Evolutionary conservation across 2,888 invertebrate species (phyloP).

Genomic region (Aporophyla nigra): DNA sequence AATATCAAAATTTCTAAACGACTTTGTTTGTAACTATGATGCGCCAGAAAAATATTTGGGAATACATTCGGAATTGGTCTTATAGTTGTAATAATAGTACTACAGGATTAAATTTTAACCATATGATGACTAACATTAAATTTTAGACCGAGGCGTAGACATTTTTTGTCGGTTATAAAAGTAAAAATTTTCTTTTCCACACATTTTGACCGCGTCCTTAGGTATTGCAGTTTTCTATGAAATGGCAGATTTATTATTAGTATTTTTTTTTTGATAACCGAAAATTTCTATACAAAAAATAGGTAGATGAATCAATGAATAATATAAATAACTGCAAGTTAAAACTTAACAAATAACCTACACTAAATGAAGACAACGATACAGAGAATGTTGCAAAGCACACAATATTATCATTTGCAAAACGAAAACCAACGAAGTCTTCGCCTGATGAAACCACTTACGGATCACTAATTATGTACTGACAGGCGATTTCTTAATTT

Average conservation of each 20-base stretch:
- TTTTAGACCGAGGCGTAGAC: no score
- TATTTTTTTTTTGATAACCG: no score
- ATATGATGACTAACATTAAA: no score
- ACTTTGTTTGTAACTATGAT: not conserved
- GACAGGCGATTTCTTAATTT: slow-evolving; percentile 61
- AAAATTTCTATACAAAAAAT: no score
- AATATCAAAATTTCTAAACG: no score
- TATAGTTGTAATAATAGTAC: not conserved
- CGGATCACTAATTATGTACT: slow-evolving; percentile 42
- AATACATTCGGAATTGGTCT: not conserved
- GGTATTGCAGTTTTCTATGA: no score
- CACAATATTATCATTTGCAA: not conserved
- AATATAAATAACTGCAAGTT: not conserved
- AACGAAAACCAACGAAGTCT: not conserved
- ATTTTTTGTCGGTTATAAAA: no score
- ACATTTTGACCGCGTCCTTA: no score
- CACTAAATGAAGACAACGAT: slow-evolving; percentile 3
- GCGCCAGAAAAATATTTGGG: slow-evolving; percentile 1
- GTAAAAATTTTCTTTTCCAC: no score
- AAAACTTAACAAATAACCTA: not conserved
- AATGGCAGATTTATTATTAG: no score
- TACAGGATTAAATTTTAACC: no score
- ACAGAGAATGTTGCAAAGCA: not conserved
- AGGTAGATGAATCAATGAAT: not conserved
- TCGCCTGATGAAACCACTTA: slow-evolving; percentile 31